A percentile compares a stretch with the other conserved stretches of the same genome.
phyloP scores from a whole-genome alignment of 2,113 vertebrate species.

The Pseudorhombus dupliciocellatus region DNA sequence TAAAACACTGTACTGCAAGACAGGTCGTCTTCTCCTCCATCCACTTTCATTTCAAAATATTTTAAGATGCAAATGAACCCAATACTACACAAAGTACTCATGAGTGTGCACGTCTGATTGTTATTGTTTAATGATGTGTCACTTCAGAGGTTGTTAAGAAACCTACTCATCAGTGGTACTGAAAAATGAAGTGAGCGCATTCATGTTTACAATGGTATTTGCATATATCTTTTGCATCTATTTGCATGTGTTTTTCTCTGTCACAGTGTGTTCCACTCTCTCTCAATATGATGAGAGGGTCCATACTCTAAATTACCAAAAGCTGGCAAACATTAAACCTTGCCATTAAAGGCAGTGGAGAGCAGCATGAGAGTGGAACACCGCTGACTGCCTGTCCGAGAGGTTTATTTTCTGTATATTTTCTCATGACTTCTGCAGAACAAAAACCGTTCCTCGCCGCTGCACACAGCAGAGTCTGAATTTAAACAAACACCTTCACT shows the following conservation, averaged over 20 bases:
- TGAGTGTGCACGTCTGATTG: constrained; percentile 1
- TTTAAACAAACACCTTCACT: constrained; percentile 12
- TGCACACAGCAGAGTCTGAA: constrained; percentile 7
- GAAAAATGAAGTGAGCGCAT: not conserved
- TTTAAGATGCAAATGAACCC: too few relatives aligned
- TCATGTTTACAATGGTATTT: not conserved
- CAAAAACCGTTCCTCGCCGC: constrained; percentile 24
- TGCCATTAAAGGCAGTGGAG: constrained; percentile 10
- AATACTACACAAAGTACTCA: not conserved
- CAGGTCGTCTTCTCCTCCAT: too few relatives aligned
- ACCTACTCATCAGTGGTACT: not conserved
- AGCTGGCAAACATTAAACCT: not conserved
- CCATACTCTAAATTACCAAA: not conserved
- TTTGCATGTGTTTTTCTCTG: not conserved
- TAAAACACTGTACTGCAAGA: not conserved
- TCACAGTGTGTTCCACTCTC: not conserved
- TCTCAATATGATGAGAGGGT: not conserved
- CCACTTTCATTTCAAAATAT: too few relatives aligned
- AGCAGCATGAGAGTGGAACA: not conserved
- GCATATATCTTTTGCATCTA: not conserved
- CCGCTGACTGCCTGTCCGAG: not conserved
- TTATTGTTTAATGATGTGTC: not conserved
- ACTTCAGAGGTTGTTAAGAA: not conserved
- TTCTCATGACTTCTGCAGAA: constrained; percentile 35
- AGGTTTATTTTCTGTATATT: constrained; percentile 33